Evolutionary conservation across 2,113 vertebrate genomes (phyloP).

Genomic region (Onychostoma macrolepis): DNA sequence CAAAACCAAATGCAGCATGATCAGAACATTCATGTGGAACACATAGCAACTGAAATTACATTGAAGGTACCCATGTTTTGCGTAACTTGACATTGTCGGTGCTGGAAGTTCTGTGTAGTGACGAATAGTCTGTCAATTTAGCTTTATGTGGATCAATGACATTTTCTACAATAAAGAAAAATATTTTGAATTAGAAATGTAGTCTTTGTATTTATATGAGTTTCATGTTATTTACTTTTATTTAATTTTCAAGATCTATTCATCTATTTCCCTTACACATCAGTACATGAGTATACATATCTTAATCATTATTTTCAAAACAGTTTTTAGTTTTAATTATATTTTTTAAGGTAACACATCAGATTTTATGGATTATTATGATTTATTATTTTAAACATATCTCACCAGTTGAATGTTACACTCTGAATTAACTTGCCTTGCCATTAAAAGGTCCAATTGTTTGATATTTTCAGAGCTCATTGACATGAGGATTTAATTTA

Average conservation of each 20-base stretch:
- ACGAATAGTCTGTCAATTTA: not conserved
- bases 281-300: too few species aligned
- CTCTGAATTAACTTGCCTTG: not conserved
- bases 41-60: not conserved
- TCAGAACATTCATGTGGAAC: constrained; percentile 59
- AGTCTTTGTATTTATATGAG: not conserved
- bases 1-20: constrained; percentile 73
- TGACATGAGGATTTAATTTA: not conserved
- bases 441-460: not conserved
- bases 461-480: not conserved
- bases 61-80: not conserved
- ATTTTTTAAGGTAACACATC: not conserved
- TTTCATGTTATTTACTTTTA: not conserved
- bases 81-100: not conserved
- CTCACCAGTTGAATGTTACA: not conserved
- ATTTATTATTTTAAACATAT: not conserved
- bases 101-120: not conserved
- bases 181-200: too few species aligned
- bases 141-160: not conserved
- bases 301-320: not conserved
- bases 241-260: not conserved
- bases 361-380: not conserved
- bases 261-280: too few species aligned
- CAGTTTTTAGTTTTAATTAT: not conserved
- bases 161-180: not conserved